Conservation (phyloP, 2,888 invertebrate species). For the Osmoderma eremita region DNA sequence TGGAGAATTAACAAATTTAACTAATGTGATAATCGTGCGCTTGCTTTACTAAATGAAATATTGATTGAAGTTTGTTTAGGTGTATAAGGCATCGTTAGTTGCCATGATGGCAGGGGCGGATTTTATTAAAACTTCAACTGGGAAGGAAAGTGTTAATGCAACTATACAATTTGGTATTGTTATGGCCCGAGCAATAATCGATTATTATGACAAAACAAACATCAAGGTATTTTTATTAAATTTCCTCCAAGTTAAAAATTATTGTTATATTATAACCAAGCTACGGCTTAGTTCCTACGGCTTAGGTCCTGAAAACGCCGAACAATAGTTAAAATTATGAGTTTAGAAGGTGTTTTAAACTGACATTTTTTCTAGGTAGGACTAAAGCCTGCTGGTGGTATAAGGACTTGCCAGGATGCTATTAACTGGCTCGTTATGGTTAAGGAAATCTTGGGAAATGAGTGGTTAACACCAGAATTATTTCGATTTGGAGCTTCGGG, state of each 20-base stretch:
- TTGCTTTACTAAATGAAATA: slow-evolving; percentile 3
- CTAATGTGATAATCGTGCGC: slow-evolving; percentile 70
- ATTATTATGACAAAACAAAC: slow-evolving; percentile 77
- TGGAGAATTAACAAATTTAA: slow-evolving; percentile 87
- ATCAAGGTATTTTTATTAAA: slow-evolving; percentile 67
- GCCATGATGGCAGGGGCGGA: slow-evolving; percentile 97
- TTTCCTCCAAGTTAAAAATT: too few species aligned
- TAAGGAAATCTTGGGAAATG: slow-evolving; percentile 83
- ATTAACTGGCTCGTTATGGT: slow-evolving; percentile 88
- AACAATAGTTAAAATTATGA: neutral
- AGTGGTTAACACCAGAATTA: slow-evolving; percentile 82
- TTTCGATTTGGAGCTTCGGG: slow-evolving; percentile 97
- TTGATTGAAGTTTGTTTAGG: slow-evolving; percentile 61
- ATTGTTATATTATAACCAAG: too few species aligned
- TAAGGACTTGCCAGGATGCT: slow-evolving; percentile 85
- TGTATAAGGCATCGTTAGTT: slow-evolving; percentile 88
- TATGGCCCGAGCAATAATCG: slow-evolving; percentile 93
- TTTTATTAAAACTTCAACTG: slow-evolving; percentile 99
- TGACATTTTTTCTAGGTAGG: slow-evolving; percentile 75
- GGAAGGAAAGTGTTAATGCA: slow-evolving; percentile 95
- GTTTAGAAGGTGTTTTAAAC: slow-evolving; percentile 20
- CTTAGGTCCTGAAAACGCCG: too few species aligned
- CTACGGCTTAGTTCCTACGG: too few species aligned
- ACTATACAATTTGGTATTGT: slow-evolving; percentile 90
- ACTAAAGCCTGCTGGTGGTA: slow-evolving; percentile 97